A percentile compares a stretch with the other conserved stretches of the same genome.
These are phyloP conservation scores for Micrasema longulum DNA, from an alignment of 1,140 invertebrate genomes.

Conservation along the genomic window DNA sequence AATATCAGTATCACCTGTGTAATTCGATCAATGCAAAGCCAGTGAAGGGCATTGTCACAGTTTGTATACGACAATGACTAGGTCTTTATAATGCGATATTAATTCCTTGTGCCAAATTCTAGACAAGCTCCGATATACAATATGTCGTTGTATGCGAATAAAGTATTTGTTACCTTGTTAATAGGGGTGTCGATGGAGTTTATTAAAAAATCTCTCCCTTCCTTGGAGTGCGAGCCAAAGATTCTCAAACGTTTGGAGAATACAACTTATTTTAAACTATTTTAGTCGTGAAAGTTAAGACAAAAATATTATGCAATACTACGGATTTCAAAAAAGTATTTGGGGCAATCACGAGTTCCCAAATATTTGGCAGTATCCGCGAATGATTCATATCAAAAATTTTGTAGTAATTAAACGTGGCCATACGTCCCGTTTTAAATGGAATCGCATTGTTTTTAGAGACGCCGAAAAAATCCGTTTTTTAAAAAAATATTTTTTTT, in stretches of 20 bases:
- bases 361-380: no score
- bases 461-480: background rate
- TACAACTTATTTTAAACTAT: no score
- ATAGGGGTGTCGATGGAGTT: constrained; percentile 38
- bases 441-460: no score
- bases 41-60: constrained; percentile 22
- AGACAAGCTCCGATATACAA: background rate
- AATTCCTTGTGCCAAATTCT: constrained; percentile 17
- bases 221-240: background rate
- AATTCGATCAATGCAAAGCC: constrained; percentile 33
- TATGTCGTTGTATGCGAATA: constrained; percentile 19
- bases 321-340: no score
- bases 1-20: constrained; percentile 41
- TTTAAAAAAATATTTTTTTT: background rate
- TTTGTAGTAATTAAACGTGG: no score
- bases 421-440: no score
- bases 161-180: constrained; percentile 41
- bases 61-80: constrained; percentile 23
- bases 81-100: constrained; percentile 40
- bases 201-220: constrained; percentile 32
- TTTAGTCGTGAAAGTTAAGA: no score
- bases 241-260: constrained; percentile 16
- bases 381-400: no score
- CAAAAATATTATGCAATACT: no score
- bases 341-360: no score